Percentiles rank a stretch among this genome's conserved stretches.
These are phyloP conservation scores for Eidolon helvum DNA, from an alignment of 2,113 vertebrate species.

Conservation along the genomic window DNA sequence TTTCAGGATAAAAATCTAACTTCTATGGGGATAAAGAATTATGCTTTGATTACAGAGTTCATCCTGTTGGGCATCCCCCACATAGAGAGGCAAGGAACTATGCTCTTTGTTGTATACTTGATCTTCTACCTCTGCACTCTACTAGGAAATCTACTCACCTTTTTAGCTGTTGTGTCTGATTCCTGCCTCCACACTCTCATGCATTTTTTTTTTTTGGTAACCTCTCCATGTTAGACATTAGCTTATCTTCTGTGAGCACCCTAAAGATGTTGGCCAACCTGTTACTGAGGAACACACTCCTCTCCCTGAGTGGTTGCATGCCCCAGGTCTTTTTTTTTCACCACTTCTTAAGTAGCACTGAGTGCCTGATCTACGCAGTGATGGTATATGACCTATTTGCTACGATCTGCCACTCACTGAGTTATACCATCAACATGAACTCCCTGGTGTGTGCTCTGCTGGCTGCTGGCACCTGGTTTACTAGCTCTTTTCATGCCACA, in stretches of 20 bases:
- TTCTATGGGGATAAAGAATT: background rate
- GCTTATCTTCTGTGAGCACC: constrained; percentile 78
- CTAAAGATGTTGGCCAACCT: constrained; percentile 80
- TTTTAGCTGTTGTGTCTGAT: constrained; percentile 69
- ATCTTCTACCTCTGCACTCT: constrained; percentile 75
- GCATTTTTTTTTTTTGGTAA: constrained; percentile 82
- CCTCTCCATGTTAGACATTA: constrained; percentile 78
- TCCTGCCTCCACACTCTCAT: constrained; percentile 74
- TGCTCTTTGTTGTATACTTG: constrained; percentile 73
- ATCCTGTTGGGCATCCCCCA: constrained; percentile 49
- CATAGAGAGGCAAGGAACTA: constrained; percentile 33
- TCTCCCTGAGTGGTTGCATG: constrained; percentile 69
- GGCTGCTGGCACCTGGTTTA: too few relatives aligned
- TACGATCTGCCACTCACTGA: too few relatives aligned
- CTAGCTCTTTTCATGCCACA: too few relatives aligned
- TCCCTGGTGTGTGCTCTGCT: too few relatives aligned
- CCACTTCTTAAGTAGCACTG: too few relatives aligned
- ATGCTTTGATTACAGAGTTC: constrained; percentile 28
- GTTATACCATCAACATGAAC: too few relatives aligned
- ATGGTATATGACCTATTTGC: too few relatives aligned
- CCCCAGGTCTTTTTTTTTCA: too few relatives aligned
- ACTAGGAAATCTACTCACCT: constrained; percentile 78
- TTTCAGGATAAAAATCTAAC: background rate
- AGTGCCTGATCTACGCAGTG: too few relatives aligned
- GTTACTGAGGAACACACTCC: constrained; percentile 47